Percentiles rank a stretch among this genome's conserved stretches.
phyloP scores from a whole-genome alignment of 2,888 invertebrate genomes.

The Eremobia ochroleuca region DNA sequence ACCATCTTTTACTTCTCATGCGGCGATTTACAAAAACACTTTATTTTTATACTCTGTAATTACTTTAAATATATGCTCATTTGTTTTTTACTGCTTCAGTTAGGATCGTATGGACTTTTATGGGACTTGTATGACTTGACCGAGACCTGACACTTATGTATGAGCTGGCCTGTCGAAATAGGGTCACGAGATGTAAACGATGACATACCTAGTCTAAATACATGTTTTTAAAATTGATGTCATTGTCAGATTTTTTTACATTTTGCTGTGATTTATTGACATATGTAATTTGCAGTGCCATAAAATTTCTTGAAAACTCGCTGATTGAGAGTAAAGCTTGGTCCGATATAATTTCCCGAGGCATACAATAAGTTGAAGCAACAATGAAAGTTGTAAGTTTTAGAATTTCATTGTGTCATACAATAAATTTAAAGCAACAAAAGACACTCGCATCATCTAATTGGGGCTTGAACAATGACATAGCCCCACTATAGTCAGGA shows the following conservation, averaged over 20 bases:
- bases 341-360: background rate
- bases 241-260: constrained; percentile 11
- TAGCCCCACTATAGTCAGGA: background rate
- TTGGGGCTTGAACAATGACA: background rate
- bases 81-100: constrained; percentile 38
- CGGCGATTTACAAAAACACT: constrained; percentile 31
- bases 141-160: constrained; percentile 43
- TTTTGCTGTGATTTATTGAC: background rate
- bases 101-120: constrained; percentile 37
- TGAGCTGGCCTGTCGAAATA: background rate
- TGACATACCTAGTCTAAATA: background rate
- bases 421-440: too few relatives aligned
- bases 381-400: background rate
- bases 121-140: constrained; percentile 48
- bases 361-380: background rate
- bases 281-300: background rate
- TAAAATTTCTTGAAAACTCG: background rate
- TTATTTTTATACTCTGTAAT: constrained; percentile 37
- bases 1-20: constrained; percentile 48
- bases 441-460: too few relatives aligned
- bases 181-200: constrained; percentile 21
- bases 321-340: background rate
- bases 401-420: too few relatives aligned
- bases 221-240: constrained; percentile 32
- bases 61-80: constrained; percentile 34